phyloP scores from a whole-genome alignment of 2,888 invertebrate genomes.

The Tyria jacobaeae region DNA sequence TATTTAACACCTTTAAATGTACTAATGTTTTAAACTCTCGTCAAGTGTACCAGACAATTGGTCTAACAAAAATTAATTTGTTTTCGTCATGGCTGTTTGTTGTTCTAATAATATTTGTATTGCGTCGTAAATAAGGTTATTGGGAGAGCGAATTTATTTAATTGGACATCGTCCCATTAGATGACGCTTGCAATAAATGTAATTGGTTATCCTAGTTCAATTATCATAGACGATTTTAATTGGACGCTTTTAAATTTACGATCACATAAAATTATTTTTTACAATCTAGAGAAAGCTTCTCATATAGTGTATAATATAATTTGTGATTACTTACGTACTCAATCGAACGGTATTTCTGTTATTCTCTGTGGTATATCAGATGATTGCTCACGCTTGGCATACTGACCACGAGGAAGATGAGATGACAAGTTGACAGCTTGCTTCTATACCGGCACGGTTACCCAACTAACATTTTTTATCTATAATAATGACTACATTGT shows the following conservation, averaged over 20 bases:
- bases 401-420: slow-evolving; percentile 67
- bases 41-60: not conserved
- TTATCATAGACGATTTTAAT: not conserved
- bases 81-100: no score
- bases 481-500: slow-evolving; percentile 29
- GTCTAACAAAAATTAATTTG: not conserved
- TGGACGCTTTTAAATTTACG: not conserved
- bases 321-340: slow-evolving; percentile 20
- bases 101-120: not conserved
- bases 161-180: not conserved
- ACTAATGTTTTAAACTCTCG: not conserved
- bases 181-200: not conserved
- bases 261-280: slow-evolving; percentile 3
- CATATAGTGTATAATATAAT: not conserved
- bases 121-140: not conserved
- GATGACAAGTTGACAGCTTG: slow-evolving; percentile 64
- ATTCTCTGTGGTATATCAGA: slow-evolving; percentile 55
- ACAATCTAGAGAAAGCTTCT: slow-evolving; percentile 3
- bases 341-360: slow-evolving; percentile 56
- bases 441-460: slow-evolving; percentile 53
- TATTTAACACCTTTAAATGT: not conserved
- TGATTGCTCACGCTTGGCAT: slow-evolving; percentile 71
- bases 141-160: not conserved
- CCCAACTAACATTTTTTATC: slow-evolving; percentile 36
- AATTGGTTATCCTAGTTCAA: not conserved